These are phyloP conservation scores for Ammospiza caudacuta DNA, from an alignment of 2,113 vertebrate species.

Conservation along the genomic window DNA sequence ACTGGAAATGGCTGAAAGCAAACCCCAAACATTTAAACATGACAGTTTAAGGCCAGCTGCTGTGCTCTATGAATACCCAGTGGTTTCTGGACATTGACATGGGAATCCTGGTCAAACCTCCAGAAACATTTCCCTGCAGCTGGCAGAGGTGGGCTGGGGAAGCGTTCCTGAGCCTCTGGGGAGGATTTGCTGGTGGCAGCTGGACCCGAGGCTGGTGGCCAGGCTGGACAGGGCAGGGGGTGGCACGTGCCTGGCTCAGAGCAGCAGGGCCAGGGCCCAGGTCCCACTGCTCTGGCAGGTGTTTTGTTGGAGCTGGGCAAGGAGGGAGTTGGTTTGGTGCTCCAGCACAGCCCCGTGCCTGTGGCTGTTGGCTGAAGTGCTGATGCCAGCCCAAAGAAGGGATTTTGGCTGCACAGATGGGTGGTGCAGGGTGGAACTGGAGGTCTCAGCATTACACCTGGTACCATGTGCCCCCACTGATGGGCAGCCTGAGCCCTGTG, in stretches of 20 bases:
- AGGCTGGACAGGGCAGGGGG: not conserved
- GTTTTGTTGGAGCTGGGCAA: not conserved
- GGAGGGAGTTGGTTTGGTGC: not conserved
- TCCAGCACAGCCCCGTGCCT: not conserved
- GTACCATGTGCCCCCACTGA: accelerated
- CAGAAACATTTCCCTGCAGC: not conserved
- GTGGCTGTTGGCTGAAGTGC: accelerated
- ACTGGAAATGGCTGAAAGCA: not conserved
- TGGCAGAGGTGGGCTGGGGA: not conserved
- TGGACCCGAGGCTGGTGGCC: too few species aligned
- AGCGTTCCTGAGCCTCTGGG: not conserved
- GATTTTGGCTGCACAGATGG: accelerated
- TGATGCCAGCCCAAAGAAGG: not conserved
- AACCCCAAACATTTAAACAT: not conserved
- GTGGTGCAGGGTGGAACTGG: not conserved
- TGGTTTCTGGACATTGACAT: not conserved
- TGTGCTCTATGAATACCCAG: not conserved
- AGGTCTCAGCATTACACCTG: accelerated
- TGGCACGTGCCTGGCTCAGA: not conserved
- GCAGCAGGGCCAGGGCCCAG: not conserved
- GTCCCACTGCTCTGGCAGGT: accelerated
- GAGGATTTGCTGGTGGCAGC: not conserved
- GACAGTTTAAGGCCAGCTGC: not conserved
- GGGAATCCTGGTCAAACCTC: not conserved
- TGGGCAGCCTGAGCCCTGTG: not conserved